phyloP scores from a whole-genome alignment of 2,888 invertebrate species.

The Hipparchia semele region DNA sequence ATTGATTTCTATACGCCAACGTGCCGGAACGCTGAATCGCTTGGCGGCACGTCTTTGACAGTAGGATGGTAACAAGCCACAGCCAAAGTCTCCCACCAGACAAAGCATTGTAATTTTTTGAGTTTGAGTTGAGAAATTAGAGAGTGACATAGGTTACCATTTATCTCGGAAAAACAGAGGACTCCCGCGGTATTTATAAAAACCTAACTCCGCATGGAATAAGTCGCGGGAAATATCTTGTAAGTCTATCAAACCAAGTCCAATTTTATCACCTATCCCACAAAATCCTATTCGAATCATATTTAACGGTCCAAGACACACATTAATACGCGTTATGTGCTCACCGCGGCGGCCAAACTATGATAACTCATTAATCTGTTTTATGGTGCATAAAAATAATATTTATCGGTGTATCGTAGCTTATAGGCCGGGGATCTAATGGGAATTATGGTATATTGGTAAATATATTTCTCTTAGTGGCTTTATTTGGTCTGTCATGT shows the following conservation, averaged over 20 bases:
- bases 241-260: conserved; percentile 25
- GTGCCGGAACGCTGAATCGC: too few relatives aligned
- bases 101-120: too few relatives aligned
- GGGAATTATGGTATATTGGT: neutral
- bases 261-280: conserved; percentile 33
- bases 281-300: conserved; percentile 42
- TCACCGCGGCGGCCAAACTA: conserved; percentile 41
- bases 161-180: neutral
- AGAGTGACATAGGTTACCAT: neutral
- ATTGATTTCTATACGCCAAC: too few relatives aligned
- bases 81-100: too few relatives aligned
- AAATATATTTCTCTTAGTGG: neutral
- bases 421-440: conserved; percentile 19
- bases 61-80: too few relatives aligned
- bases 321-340: conserved; percentile 42
- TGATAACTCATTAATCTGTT: conserved; percentile 47
- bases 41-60: too few relatives aligned
- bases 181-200: neutral
- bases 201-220: neutral
- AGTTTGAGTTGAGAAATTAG: neutral
- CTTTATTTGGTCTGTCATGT: neutral
- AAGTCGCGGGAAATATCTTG: neutral
- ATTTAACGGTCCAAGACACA: conserved; percentile 41
- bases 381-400: conserved; percentile 47
- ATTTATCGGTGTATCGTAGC: conserved; percentile 37